Conservation (phyloP, 2,888 invertebrate genomes). For the Zele albiditarsus region DNA sequence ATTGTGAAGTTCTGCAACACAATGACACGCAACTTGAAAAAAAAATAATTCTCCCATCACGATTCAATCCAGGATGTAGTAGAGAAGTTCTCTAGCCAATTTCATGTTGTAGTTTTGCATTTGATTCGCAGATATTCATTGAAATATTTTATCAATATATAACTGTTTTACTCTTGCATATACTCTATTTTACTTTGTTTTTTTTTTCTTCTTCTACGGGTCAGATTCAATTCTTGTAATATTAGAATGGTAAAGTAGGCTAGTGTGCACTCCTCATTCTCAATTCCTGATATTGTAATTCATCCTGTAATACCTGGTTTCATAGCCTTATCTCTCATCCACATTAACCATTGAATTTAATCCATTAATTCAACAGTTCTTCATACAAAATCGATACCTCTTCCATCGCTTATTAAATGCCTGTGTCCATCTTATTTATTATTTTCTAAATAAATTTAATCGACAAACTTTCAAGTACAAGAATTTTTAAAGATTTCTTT, state of each 20-base stretch:
- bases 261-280: slow-evolving; percentile 62
- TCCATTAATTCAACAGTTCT: slow-evolving; percentile 3
- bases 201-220: background rate
- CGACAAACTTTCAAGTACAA: slow-evolving; percentile 18
- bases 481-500: slow-evolving; percentile 26
- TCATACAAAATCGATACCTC: background rate
- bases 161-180: background rate
- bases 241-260: slow-evolving; percentile 56
- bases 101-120: background rate
- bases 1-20: background rate
- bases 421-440: slow-evolving; percentile 42
- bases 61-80: slow-evolving; percentile 4
- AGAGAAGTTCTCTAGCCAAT: slow-evolving; percentile 3
- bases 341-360: slow-evolving; percentile 43
- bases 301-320: slow-evolving; percentile 55
- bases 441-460: slow-evolving; percentile 27
- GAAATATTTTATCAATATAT: background rate
- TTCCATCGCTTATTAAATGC: slow-evolving; percentile 60
- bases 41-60: background rate
- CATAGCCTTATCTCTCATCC: slow-evolving; percentile 54
- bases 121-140: background rate
- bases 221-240: background rate
- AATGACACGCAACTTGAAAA: slow-evolving; percentile 5
- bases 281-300: slow-evolving; percentile 33
- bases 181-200: background rate